Evolutionary conservation across 2,888 invertebrate genomes (phyloP).

Genomic region (Trachelus tabidus): DNA sequence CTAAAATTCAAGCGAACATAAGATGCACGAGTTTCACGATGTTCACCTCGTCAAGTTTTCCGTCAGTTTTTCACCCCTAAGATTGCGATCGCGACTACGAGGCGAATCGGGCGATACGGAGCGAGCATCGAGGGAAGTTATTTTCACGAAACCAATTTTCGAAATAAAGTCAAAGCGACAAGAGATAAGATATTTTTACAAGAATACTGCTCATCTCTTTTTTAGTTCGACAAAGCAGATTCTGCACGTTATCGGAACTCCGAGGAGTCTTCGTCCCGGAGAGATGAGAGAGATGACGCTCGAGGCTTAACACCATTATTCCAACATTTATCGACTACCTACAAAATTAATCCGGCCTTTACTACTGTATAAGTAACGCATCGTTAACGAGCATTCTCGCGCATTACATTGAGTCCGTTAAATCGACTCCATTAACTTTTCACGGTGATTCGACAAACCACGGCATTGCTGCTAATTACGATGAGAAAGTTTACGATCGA

Average conservation of each 20-base stretch:
- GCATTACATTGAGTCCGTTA: not conserved
- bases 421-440: conserved; percentile 5
- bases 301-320: not conserved
- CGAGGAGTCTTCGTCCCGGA: not conserved
- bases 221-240: conserved; percentile 18
- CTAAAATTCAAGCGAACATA: not conserved
- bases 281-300: conserved; percentile 8
- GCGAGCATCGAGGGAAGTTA: not conserved
- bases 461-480: not conserved
- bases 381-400: not conserved
- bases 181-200: not conserved
- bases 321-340: not conserved
- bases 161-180: not conserved
- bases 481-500: not conserved
- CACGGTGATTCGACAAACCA: not conserved
- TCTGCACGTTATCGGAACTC: conserved; percentile 29
- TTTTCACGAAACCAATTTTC: not conserved
- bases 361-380: not conserved
- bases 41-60: not conserved
- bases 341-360: conserved; percentile 1
- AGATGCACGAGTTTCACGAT: not conserved
- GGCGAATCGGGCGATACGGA: not conserved
- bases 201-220: not conserved
- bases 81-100: not conserved
- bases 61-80: not conserved